Conservation (phyloP, 2,113 vertebrate species). For the Serinus canaria region DNA sequence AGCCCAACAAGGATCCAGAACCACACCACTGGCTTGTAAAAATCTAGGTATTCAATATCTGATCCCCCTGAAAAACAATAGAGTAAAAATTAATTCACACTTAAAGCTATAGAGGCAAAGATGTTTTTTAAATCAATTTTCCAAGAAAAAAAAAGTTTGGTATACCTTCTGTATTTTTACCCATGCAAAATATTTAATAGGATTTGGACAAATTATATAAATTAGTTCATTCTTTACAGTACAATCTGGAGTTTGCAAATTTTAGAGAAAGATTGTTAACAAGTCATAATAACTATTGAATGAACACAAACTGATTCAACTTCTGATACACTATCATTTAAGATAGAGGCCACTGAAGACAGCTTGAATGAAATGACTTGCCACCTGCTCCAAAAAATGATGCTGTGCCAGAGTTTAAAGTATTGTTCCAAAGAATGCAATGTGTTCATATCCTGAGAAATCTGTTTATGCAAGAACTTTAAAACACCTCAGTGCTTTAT, state of each 20-base stretch:
- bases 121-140: background rate
- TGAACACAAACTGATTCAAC: background rate
- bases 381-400: background rate
- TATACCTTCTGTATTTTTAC: background rate
- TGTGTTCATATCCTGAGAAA: background rate
- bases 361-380: background rate
- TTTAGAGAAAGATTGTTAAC: background rate
- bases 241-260: background rate
- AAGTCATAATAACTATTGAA: background rate
- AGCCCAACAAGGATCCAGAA: constrained; percentile 99
- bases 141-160: background rate
- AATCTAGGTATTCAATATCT: constrained; percentile 90
- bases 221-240: background rate
- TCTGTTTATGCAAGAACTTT: background rate
- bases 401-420: background rate
- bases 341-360: background rate
- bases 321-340: background rate
- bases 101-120: background rate
- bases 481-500: background rate
- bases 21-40: constrained; percentile 97
- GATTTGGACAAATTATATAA: background rate
- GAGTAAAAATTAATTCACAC: background rate
- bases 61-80: constrained; percentile 78
- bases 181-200: background rate
- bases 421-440: background rate